Evolutionary conservation across 2,888 invertebrate genomes (phyloP).

Genomic region (Drosophila robusta): DNA sequence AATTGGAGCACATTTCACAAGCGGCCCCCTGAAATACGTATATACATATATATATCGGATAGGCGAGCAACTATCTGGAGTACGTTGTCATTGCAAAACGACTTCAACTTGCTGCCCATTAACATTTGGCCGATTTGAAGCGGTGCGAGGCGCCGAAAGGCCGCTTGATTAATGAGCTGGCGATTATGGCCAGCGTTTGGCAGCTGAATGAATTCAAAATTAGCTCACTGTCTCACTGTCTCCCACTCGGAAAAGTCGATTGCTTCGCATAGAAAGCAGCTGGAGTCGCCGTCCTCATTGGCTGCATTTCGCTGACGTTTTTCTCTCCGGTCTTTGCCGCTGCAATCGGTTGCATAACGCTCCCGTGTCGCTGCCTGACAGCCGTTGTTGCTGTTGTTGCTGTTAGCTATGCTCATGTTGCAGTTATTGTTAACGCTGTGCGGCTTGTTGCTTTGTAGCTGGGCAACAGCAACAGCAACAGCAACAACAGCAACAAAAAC

Average conservation of each 20-base stretch:
- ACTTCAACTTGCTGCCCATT: slow-evolving; percentile 39
- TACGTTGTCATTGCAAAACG: slow-evolving; percentile 71
- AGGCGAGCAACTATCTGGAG: slow-evolving; percentile 17
- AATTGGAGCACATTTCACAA: slow-evolving; percentile 56
- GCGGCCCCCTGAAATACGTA: slow-evolving; percentile 11
- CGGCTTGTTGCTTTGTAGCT: slow-evolving; percentile 64
- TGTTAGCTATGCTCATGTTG: slow-evolving; percentile 69
- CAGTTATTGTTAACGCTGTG: slow-evolving; percentile 72
- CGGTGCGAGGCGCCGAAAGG: slow-evolving; percentile 39
- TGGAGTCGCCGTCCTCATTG: slow-evolving; percentile 30
- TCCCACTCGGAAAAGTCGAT: slow-evolving; percentile 39
- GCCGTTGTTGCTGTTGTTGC: slow-evolving; percentile 40
- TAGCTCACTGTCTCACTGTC: slow-evolving; percentile 64
- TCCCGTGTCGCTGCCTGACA: slow-evolving; percentile 69
- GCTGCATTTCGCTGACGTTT: slow-evolving; percentile 40
- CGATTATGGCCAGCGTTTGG: slow-evolving; percentile 61
- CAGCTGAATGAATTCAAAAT: slow-evolving; percentile 77
- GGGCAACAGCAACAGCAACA: neutral
- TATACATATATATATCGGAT: neutral
- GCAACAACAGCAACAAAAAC: slow-evolving; percentile 24
- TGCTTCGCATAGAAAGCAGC: slow-evolving; percentile 65
- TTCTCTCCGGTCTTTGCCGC: slow-evolving; percentile 32
- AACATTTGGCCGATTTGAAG: slow-evolving; percentile 15
- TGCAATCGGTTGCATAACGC: slow-evolving; percentile 74
- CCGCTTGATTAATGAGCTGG: slow-evolving; percentile 71